Evolutionary conservation across 2,113 vertebrate genomes (phyloP), one percentile per base, ranked within the genome.

Genomic region (Paraplagusia blochii): DNA sequence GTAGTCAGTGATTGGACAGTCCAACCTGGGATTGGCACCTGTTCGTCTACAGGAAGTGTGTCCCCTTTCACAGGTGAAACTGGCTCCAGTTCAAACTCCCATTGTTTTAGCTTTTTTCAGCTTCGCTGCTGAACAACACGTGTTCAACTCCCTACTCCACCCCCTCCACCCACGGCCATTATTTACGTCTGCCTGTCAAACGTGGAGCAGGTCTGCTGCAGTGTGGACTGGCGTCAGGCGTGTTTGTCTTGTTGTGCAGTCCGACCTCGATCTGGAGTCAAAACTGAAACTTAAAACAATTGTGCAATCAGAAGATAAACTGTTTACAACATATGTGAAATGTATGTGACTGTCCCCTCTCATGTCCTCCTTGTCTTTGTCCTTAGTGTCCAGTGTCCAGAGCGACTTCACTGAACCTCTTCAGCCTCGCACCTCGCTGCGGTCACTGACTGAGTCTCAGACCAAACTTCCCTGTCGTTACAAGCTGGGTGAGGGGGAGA

Each of bases 381-480:
- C 44, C 3, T 43, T 63, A 84, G 80, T 7, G 42, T 53, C 33
- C 1, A 38, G 42, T n/a, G 72, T 72, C 4, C 29, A 29, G 5
- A 53, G 60, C 0, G 65, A 15, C 49, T 90, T 90, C 1, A 29
- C 88, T 51, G 84, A 90, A 40, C 89, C 90, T 4, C 56, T 38
- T 14, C 3, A 77, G 36, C 7, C 29, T 2, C 1, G 18, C 29
- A 35, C 71, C 36, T 13, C 54, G 5, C 50, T 71, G 35, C 72
- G 39, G 43, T 77, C 86, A 7, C 6, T 80, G 44, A 52, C 81
- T 0, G 88, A 88, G 34, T 40, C 49, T 4, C 44, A 69, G 67
- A 88, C 87, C 6, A 61, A 81, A 7, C 81, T 91, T 3, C 89
- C 89, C 51, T 91, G 90, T 5, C 74, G 16, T 11, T 91, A 87